Evolutionary conservation across 1,140 invertebrate species (phyloP).

Genomic region (Andrena cerasifolii): DNA sequence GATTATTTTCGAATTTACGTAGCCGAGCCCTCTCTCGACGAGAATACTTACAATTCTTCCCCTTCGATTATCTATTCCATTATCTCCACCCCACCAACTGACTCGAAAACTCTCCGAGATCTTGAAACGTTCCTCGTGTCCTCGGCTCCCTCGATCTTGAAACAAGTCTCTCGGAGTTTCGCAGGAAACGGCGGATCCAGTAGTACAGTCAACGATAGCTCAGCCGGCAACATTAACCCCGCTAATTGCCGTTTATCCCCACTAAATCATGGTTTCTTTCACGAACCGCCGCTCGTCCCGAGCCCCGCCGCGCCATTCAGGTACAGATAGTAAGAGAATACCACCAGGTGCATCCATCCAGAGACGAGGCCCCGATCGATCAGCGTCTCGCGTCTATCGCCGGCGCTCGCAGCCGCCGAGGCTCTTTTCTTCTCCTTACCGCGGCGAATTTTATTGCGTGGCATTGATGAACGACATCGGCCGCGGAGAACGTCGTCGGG

Average conservation of each 20-base stretch:
- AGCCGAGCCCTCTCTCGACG: not conserved
- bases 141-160: too few relatives aligned
- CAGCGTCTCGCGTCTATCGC: not conserved
- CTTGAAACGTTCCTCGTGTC: too few relatives aligned
- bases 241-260: too few relatives aligned
- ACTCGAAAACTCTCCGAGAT: too few relatives aligned
- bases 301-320: not conserved
- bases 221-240: too few relatives aligned
- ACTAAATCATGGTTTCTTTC: too few relatives aligned
- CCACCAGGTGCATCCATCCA: not conserved
- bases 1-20: slow-evolving; percentile 29
- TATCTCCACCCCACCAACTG: too few relatives aligned
- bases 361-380: slow-evolving; percentile 22
- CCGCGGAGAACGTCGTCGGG: slow-evolving; percentile 32
- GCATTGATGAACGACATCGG: slow-evolving; percentile 53
- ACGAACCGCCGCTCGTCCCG: too few relatives aligned
- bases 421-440: not conserved
- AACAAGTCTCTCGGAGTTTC: too few relatives aligned
- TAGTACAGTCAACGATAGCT: too few relatives aligned
- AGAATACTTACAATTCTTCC: not conserved
- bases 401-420: not conserved
- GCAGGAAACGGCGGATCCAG: too few relatives aligned
- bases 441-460: slow-evolving; percentile 46
- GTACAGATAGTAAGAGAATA: not conserved
- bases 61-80: not conserved